Evolutionary conservation across 2,113 vertebrate genomes (phyloP).

Genomic region (Prunella fulvescens): DNA sequence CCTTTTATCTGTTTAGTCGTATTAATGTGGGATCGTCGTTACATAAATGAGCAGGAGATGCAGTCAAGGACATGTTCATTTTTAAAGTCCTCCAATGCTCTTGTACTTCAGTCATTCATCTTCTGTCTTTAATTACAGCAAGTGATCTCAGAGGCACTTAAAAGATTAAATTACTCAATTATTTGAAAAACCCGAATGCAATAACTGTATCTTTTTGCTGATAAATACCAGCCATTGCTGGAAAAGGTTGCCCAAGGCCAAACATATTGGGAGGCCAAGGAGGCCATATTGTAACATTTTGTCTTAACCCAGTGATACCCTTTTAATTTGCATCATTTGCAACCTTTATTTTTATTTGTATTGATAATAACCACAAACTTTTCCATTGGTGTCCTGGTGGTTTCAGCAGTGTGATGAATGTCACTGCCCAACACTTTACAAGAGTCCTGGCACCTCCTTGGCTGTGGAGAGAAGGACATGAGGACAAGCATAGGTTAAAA

Average conservation of each 20-base stretch:
- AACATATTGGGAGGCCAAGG: not conserved
- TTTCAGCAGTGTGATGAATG: not conserved
- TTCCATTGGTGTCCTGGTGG: not conserved
- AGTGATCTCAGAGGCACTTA: conserved; percentile 57
- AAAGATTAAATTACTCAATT: conserved; percentile 65
- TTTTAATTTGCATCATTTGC: not conserved
- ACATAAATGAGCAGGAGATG: not conserved
- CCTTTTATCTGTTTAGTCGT: conserved; percentile 35
- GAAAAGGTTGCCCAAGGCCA: conserved; percentile 15
- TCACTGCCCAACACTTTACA: not conserved
- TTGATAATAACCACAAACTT: not conserved
- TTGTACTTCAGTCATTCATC: conserved; percentile 36
- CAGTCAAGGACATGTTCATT: conserved; percentile 40
- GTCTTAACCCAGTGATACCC: not conserved
- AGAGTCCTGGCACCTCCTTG: not conserved
- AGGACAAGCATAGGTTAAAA: not conserved
- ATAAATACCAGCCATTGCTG: conserved; percentile 38
- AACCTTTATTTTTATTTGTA: not conserved
- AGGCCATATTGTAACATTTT: not conserved
- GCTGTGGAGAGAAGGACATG: not conserved
- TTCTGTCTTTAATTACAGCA: conserved; percentile 61
- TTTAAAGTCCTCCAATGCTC: conserved; percentile 16
- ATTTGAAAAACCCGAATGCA: conserved; percentile 39
- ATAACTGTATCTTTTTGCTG: conserved; percentile 47
- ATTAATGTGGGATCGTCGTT: conserved; percentile 17